A percentile compares a stretch with the other conserved stretches of the same genome.
phyloP scores from a whole-genome alignment of 1,140 invertebrate genomes.

The Centruroides sculpturatus region DNA sequence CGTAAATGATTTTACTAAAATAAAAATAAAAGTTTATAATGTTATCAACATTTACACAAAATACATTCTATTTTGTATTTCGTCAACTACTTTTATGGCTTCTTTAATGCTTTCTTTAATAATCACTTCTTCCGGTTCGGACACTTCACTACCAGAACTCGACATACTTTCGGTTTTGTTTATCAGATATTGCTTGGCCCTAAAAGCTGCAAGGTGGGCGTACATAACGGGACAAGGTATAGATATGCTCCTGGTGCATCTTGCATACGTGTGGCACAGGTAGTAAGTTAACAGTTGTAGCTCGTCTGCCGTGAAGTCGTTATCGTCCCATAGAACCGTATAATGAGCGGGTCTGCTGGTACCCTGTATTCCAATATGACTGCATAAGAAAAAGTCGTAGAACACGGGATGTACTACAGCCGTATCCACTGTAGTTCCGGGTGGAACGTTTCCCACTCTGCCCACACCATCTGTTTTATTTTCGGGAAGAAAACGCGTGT shows the following conservation, averaged over 20 bases:
- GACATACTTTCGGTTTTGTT: too few relatives aligned
- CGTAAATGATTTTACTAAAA: too few relatives aligned
- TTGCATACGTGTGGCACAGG: slow-evolving; percentile 17
- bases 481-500: slow-evolving; percentile 11
- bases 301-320: slow-evolving; percentile 10
- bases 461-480: slow-evolving; percentile 20
- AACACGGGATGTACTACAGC: slow-evolving; percentile 62
- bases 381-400: slow-evolving; percentile 70
- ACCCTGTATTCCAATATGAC: slow-evolving; percentile 39
- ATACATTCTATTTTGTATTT: too few relatives aligned
- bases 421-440: slow-evolving; percentile 69
- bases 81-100: too few relatives aligned
- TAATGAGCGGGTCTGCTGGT: slow-evolving; percentile 17
- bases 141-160: too few relatives aligned
- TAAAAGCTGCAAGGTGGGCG: slow-evolving; percentile 22
- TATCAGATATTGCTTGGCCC: slow-evolving; percentile 2
- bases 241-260: slow-evolving; percentile 17
- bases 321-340: slow-evolving; percentile 15
- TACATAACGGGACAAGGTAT: slow-evolving; percentile 21
- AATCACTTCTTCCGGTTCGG: too few relatives aligned
- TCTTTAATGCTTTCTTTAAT: too few relatives aligned
- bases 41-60: too few relatives aligned
- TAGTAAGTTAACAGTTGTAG: slow-evolving; percentile 18
- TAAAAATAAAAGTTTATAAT: too few relatives aligned
- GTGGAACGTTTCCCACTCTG: slow-evolving; percentile 47